A percentile compares a stretch with the other conserved stretches of the same genome.
These are phyloP conservation scores for Amphipyra berbera DNA, from an alignment of 2,888 invertebrate species.

Conservation along the genomic window DNA sequence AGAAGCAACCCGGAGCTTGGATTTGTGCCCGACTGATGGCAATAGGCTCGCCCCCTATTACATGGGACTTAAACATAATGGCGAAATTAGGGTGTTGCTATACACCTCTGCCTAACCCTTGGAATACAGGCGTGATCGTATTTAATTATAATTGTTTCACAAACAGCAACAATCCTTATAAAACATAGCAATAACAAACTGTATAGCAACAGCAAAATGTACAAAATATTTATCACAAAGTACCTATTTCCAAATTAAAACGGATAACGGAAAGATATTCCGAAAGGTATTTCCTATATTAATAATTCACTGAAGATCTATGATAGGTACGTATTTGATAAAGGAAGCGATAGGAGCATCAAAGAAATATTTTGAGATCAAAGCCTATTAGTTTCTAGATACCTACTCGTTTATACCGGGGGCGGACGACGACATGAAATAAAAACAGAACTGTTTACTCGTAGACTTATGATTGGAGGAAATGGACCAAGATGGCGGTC, in stretches of 20 bases:
- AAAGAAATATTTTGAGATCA: constrained; percentile 55
- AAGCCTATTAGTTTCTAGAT: constrained; percentile 36
- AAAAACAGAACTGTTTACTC: constrained; percentile 43
- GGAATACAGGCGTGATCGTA: too few species aligned
- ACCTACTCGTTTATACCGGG: constrained; percentile 41
- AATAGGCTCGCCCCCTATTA: too few species aligned
- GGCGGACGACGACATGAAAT: constrained; percentile 34
- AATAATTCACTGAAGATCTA: constrained; percentile 45
- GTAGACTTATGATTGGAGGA: constrained; percentile 45
- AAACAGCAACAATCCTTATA: background rate
- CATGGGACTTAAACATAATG: too few species aligned
- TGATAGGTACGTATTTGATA: constrained; percentile 39
- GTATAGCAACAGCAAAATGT: constrained; percentile 32
- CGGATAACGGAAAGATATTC: constrained; percentile 21
- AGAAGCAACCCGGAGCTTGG: too few species aligned
- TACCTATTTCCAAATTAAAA: constrained; percentile 37
- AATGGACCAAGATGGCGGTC: constrained; percentile 44
- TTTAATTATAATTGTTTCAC: too few species aligned
- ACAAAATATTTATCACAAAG: constrained; percentile 25
- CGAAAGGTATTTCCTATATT: constrained; percentile 34
- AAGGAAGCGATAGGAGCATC: constrained; percentile 35
- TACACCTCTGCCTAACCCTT: too few species aligned
- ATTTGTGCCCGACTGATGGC: too few species aligned
- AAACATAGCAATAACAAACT: constrained; percentile 13
- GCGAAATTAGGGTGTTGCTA: too few species aligned